Percentiles rank a stretch among this genome's conserved stretches.
phyloP scores from a whole-genome alignment of 2,797 vertebrate species.

The Orestias chungarensis region DNA sequence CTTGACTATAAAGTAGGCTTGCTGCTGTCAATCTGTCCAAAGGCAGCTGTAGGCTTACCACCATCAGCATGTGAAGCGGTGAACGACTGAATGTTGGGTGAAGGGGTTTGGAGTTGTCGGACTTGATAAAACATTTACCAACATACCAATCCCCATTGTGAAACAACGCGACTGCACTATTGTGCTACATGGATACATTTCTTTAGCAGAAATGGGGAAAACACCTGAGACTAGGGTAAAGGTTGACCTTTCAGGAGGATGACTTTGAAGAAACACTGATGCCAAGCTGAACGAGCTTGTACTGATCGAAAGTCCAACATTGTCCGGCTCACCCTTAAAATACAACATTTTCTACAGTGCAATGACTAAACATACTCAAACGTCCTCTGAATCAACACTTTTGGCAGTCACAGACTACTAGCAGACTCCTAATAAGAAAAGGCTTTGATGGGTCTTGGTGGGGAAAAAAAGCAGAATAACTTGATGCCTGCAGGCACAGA shows the following conservation, averaged over 20 bases:
- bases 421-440: slow-evolving; percentile 25
- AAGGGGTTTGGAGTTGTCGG: background rate
- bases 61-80: background rate
- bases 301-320: background rate
- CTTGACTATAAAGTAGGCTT: too few relatives aligned
- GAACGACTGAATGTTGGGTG: background rate
- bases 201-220: background rate
- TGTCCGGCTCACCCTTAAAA: background rate
- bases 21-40: too few relatives aligned
- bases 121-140: background rate
- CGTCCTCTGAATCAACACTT: background rate
- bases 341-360: background rate
- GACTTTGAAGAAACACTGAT: background rate
- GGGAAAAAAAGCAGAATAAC: slow-evolving; percentile 32
- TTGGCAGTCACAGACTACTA: slow-evolving; percentile 47
- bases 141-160: background rate
- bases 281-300: background rate
- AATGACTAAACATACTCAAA: background rate
- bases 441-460: slow-evolving; percentile 42
- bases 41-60: too few relatives aligned
- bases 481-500: slow-evolving; percentile 33
- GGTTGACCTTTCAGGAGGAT: background rate
- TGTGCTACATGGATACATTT: background rate
- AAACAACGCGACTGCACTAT: background rate
- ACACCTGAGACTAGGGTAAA: background rate